Percentiles rank a stretch among this genome's conserved stretches.
phyloP scores from a whole-genome alignment of 2,888 invertebrate species.

The Chymomyza amoena region DNA sequence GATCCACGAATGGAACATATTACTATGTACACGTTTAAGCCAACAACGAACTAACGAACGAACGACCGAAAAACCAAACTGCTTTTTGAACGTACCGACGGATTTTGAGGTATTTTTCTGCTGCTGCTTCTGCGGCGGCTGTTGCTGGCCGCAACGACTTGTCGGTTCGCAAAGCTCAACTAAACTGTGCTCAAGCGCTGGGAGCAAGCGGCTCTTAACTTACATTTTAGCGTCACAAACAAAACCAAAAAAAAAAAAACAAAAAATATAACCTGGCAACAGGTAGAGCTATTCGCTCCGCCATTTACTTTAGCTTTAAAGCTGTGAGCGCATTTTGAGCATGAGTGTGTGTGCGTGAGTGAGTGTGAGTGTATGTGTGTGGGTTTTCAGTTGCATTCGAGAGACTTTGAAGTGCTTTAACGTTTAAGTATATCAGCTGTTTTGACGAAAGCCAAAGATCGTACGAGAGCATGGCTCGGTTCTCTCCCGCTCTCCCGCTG shows the following conservation, averaged over 20 bases:
- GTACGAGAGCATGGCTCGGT: background rate
- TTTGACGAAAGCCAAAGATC: slow-evolving; percentile 23
- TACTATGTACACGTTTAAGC: background rate
- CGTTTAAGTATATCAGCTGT: slow-evolving; percentile 39
- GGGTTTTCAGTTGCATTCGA: background rate
- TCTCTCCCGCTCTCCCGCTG: background rate
- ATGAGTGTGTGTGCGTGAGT: slow-evolving; percentile 9
- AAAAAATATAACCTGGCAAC: slow-evolving; percentile 30
- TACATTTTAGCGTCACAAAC: slow-evolving; percentile 33
- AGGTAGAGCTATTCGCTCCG: slow-evolving; percentile 16
- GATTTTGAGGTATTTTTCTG: background rate
- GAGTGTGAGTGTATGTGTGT: slow-evolving; percentile 16
- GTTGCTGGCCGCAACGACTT: slow-evolving; percentile 47
- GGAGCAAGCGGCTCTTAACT: slow-evolving; percentile 70
- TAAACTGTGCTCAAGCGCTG: slow-evolving; percentile 70
- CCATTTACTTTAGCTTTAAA: too few species aligned
- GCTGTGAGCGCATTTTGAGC: slow-evolving; percentile 16
- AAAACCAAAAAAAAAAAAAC: too few species aligned
- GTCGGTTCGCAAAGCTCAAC: slow-evolving; percentile 65
- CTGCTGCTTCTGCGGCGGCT: background rate
- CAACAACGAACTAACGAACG: background rate
- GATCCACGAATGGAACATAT: slow-evolving; percentile 40
- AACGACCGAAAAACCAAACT: background rate
- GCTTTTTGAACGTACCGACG: background rate
- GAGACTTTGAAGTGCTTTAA: slow-evolving; percentile 11